These are phyloP conservation scores for Astreopora myriophthalma DNA, from an alignment of 64 coral and sea anemone genomes.

Conservation along the genomic window DNA sequence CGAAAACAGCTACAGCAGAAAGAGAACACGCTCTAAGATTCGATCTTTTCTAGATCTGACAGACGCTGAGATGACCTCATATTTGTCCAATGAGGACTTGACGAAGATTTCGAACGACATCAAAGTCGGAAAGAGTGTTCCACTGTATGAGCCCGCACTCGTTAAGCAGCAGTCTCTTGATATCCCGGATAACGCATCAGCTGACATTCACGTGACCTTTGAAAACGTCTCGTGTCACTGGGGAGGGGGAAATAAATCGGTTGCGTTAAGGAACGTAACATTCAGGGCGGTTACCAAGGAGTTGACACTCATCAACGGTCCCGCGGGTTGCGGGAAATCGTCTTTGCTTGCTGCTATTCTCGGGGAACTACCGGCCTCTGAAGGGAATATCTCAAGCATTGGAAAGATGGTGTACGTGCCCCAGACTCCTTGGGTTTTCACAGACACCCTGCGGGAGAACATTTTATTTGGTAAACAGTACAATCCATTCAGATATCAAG, in stretches of 20 bases:
- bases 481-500: slow-evolving; percentile 92
- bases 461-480: slow-evolving; percentile 76
- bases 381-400: slow-evolving; percentile 72
- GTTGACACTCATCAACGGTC: slow-evolving; percentile 84
- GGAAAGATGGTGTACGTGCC: slow-evolving; percentile 82
- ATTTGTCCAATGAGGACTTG: slow-evolving; percentile 74
- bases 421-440: slow-evolving; percentile 78
- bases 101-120: slow-evolving; percentile 73
- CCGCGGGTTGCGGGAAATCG: slow-evolving; percentile 85
- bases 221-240: slow-evolving; percentile 82
- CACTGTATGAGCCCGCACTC: slow-evolving; percentile 28
- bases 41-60: slow-evolving; percentile 83
- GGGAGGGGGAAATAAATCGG: slow-evolving; percentile 57
- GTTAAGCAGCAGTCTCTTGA: slow-evolving; percentile 35
- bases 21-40: slow-evolving; percentile 73
- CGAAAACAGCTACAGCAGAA: slow-evolving; percentile 56
- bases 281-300: slow-evolving; percentile 73
- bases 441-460: slow-evolving; percentile 75
- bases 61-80: slow-evolving; percentile 69
- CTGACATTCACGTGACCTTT: slow-evolving; percentile 57
- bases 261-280: slow-evolving; percentile 68
- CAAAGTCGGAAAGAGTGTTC: slow-evolving; percentile 56
- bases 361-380: slow-evolving; percentile 72
- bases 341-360: slow-evolving; percentile 81
- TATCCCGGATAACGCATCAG: slow-evolving; percentile 26